Evolutionary conservation across 2,797 vertebrate genomes (phyloP), one percentile per base, ranked within the genome.

Genomic region (Spinus pinus): DNA sequence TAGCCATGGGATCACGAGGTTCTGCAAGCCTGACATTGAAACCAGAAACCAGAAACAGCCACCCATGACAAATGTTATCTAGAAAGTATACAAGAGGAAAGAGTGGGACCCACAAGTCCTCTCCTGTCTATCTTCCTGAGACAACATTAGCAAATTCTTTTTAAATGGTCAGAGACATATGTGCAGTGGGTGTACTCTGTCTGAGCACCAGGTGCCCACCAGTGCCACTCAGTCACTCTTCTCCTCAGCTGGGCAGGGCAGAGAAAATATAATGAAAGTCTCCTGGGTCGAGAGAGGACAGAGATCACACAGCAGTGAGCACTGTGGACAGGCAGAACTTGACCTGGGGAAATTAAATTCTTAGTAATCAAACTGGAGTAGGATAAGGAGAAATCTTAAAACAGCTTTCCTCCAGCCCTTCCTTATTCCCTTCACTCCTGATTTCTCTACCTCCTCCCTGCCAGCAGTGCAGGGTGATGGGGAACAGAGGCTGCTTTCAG

Each of bases 371-470:
- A 37, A 74, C 22, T 47, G 33, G 41, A 60, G 14, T 27, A 41
- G 30, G 10, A 41, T 41, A 35, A 74, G 22, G 18, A 49, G 25
- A 74, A 67, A 42, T 61, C 7, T 42, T 49, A 17, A 28, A 81
- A 49, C 1, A 2, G 4, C 7, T 35, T 67, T 27, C 6, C 2
- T 15, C 15, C 10, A 25, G 22, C 3, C 12, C 4, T 47, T 42
- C 14, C 6, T 73, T 42, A 31, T 42, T 74, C 33, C 27, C 10
- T 58, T 58, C 15, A 33, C 28, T 80, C 14, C 50, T 20, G 7
- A 53, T 53, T 69, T 64, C 46, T 70, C 27, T 39, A 42, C 3
- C 31, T 74, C 17, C 31, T 42, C 31, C 23, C 31, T 28, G 42
- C 8, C 27, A 84, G 50, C 10, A 22, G 30, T 5, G 8, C n/a